phyloP scores from a whole-genome alignment of 2,888 invertebrate species.

The Ochropleura plecta region DNA sequence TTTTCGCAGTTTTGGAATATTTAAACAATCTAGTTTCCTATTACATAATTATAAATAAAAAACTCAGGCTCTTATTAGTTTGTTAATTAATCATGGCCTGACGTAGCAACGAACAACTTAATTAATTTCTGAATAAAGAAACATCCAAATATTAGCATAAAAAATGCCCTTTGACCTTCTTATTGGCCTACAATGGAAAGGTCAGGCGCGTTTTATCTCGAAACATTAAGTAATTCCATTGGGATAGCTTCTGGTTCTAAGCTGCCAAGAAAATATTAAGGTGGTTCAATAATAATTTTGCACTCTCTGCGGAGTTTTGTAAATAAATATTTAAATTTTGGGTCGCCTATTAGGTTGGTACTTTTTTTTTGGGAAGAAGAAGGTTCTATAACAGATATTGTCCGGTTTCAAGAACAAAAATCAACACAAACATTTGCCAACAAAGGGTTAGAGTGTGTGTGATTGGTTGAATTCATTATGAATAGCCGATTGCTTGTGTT shows the following conservation, averaged over 20 bases:
- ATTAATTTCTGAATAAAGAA: constrained; percentile 55
- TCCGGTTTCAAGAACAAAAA: not conserved
- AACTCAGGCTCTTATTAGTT: constrained; percentile 20
- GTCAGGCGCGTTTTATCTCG: constrained; percentile 53
- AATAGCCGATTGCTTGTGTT: not conserved
- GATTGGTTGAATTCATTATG: not conserved
- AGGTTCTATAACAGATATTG: not conserved
- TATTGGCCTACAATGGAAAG: constrained; percentile 47
- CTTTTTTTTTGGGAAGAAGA: constrained; percentile 8
- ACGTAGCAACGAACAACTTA: constrained; percentile 24
- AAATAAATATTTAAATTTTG: constrained; percentile 45
- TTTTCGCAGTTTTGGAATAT: not conserved
- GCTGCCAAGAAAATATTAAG: constrained; percentile 49
- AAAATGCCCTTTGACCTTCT: constrained; percentile 52
- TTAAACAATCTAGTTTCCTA: not conserved
- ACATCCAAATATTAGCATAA: constrained; percentile 46
- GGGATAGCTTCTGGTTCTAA: constrained; percentile 48
- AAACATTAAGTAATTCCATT: constrained; percentile 58
- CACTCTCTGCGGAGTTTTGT: constrained; percentile 27
- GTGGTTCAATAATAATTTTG: constrained; percentile 50
- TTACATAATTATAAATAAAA: constrained; percentile 8
- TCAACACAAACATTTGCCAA: not conserved
- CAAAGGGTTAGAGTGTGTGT: not conserved
- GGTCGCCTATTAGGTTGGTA: constrained; percentile 10
- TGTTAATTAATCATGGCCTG: constrained; percentile 46